These are phyloP conservation scores for Antitype chi DNA, from an alignment of 2,888 invertebrate species.

Conservation along the genomic window DNA sequence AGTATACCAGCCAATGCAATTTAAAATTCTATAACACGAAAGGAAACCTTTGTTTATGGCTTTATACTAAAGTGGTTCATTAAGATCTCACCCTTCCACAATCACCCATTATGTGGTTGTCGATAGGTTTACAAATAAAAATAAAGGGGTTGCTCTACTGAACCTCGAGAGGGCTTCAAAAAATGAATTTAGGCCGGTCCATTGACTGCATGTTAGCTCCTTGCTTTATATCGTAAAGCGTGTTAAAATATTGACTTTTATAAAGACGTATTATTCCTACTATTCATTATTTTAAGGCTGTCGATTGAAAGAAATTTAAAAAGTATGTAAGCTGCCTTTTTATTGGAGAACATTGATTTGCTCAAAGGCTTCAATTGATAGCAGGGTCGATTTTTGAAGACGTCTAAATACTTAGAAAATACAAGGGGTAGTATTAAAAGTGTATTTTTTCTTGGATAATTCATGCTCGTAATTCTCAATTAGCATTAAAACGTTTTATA, in stretches of 20 bases:
- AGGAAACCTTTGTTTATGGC: conserved; percentile 2
- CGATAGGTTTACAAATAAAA: conserved; percentile 50
- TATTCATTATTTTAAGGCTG: not conserved
- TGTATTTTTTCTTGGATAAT: not conserved
- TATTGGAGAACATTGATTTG: too few species aligned
- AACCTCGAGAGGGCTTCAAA: conserved; percentile 47
- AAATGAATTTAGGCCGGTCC: conserved; percentile 51
- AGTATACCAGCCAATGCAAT: not conserved
- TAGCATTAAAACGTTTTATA: too few species aligned
- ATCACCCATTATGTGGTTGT: conserved; percentile 28
- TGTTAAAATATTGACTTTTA: not conserved
- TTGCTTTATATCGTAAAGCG: conserved; percentile 26
- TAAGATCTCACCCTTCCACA: conserved; percentile 18
- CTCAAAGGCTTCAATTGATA: not conserved
- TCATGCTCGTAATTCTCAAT: too few species aligned
- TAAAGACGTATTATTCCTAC: not conserved
- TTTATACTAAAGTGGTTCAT: conserved; percentile 15
- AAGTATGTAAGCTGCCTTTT: not conserved
- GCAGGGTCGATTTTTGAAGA: not conserved
- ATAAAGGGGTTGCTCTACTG: conserved; percentile 31
- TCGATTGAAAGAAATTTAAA: not conserved
- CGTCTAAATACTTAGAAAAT: not conserved
- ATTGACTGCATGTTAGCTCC: conserved; percentile 37
- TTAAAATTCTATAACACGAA: not conserved
- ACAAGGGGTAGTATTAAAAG: not conserved